Percentiles rank a stretch among this genome's conserved stretches.
Conservation (phyloP, 1,140 invertebrate genomes). For the Elymnias hypermnestra region DNA sequence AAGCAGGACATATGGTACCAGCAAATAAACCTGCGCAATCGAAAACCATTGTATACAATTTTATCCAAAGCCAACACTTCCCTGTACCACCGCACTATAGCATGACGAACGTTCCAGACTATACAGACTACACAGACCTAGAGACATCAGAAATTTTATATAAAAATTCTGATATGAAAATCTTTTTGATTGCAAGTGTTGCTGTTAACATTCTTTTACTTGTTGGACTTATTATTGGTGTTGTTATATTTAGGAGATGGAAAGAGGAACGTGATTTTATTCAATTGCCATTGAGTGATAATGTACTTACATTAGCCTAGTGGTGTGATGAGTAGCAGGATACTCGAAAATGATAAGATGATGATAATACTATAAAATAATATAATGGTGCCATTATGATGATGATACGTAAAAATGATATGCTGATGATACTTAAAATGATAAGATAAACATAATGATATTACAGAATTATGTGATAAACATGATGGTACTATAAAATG, state of each 20-base stretch:
- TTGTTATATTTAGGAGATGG: conserved; percentile 27
- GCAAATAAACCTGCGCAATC: conserved; percentile 86
- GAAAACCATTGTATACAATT: conserved; percentile 83
- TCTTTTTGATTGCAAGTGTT: conserved; percentile 34
- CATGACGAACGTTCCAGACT: conserved; percentile 21
- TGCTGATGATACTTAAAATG: too few species aligned
- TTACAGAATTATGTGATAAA: too few species aligned
- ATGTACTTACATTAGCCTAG: conserved; percentile 30
- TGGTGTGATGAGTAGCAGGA: too few species aligned
- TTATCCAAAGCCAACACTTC: conserved; percentile 70
- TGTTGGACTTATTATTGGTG: conserved; percentile 22
- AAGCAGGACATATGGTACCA: conserved; percentile 90
- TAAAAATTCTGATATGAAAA: conserved; percentile 6
- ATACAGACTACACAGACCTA: conserved; percentile 14
- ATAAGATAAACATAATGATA: too few species aligned
- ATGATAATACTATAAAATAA: too few species aligned
- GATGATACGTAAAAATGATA: too few species aligned
- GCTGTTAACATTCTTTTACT: conserved; percentile 38
- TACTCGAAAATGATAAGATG: too few species aligned
- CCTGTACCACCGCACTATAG: conserved; percentile 21
- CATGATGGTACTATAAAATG: too few species aligned
- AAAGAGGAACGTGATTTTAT: conserved; percentile 28
- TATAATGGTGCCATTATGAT: too few species aligned
- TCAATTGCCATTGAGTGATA: conserved; percentile 29
- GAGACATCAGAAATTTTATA: background rate